Evolutionary conservation across 2,888 invertebrate genomes (phyloP).

Genomic region (Agonopterix arenella): DNA sequence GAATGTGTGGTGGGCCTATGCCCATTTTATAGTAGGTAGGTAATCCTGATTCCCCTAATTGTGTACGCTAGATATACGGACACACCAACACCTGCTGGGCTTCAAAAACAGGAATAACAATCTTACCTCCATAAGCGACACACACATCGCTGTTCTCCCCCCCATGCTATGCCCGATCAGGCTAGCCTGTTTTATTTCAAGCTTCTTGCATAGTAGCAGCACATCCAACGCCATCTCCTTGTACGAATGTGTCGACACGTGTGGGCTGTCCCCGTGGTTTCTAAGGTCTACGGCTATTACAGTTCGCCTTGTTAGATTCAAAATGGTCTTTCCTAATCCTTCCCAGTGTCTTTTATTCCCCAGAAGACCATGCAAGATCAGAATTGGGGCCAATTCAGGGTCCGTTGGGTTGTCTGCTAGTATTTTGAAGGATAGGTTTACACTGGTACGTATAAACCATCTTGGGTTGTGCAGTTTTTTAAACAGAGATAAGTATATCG

Average conservation of each 20-base stretch:
- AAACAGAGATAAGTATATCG: no score
- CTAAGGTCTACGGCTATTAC: constrained; percentile 92
- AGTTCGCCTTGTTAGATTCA: constrained; percentile 81
- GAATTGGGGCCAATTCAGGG: constrained; percentile 22
- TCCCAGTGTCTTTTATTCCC: constrained; percentile 94
- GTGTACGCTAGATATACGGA: no score
- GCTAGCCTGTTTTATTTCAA: constrained; percentile 76
- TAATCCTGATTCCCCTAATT: no score
- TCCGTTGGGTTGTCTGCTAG: constrained; percentile 27
- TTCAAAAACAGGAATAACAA: background rate
- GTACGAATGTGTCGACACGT: constrained; percentile 83
- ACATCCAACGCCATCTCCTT: constrained; percentile 86
- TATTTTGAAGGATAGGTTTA: constrained; percentile 47
- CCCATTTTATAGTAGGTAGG: no score
- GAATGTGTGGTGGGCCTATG: no score
- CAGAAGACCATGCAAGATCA: constrained; percentile 89
- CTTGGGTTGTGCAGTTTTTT: no score
- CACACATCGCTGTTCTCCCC: constrained; percentile 89
- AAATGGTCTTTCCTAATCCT: constrained; percentile 83
- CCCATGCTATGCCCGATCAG: constrained; percentile 96
- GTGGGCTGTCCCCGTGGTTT: constrained; percentile 96
- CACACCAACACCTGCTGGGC: no score
- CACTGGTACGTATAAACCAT: no score
- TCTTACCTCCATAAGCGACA: constrained; percentile 82
- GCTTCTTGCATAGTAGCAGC: constrained; percentile 75